Conservation (phyloP, 2,797 vertebrate species). For the Silurus aristotelis region DNA sequence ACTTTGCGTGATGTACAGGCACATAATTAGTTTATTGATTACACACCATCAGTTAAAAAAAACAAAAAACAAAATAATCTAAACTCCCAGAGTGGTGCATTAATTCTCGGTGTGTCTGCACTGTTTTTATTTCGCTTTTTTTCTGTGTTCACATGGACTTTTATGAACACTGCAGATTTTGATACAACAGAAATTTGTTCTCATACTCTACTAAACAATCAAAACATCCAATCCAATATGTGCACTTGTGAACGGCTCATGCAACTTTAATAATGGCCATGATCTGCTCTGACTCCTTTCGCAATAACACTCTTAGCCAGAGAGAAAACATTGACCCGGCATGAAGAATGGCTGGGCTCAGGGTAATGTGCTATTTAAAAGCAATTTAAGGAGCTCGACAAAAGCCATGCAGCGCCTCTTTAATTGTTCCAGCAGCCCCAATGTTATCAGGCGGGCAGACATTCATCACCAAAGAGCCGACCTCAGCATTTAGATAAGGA, state of each 20-base stretch:
- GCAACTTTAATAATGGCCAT: constrained; percentile 53
- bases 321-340: constrained; percentile 45
- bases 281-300: constrained; percentile 40
- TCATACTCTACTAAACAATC: background rate
- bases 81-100: background rate
- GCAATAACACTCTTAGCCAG: constrained; percentile 44
- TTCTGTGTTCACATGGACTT: background rate
- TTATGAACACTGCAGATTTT: background rate
- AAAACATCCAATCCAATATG: constrained; percentile 25
- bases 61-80: background rate
- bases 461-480: constrained; percentile 70
- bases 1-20: background rate
- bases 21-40: background rate
- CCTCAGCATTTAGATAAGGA: constrained; percentile 85
- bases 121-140: background rate
- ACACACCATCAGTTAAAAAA: no score
- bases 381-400: constrained; percentile 58
- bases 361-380: constrained; percentile 61
- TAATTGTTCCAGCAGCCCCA: constrained; percentile 66
- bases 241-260: constrained; percentile 36
- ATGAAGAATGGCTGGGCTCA: constrained; percentile 50
- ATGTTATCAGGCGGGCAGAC: constrained; percentile 70
- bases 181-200: background rate
- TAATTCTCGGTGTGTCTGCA: background rate
- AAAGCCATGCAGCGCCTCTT: constrained; percentile 60